phyloP scores from a whole-genome alignment of 2,797 vertebrate genomes.

The Tiaroga cobitis region DNA sequence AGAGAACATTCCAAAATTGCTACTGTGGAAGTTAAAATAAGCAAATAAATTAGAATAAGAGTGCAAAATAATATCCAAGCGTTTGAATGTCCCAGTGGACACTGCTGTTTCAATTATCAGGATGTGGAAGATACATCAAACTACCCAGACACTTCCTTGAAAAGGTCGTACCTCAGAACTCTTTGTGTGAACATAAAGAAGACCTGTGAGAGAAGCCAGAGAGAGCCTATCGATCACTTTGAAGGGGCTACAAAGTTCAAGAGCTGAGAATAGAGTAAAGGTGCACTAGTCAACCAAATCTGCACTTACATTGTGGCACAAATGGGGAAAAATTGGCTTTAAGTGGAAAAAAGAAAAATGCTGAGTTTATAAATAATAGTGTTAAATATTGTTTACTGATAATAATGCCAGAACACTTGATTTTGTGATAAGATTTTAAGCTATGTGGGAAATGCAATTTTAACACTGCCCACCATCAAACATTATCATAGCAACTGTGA shows the following conservation, averaged over 20 bases:
- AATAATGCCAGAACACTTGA: neutral
- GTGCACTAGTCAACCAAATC: constrained; percentile 12
- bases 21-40: constrained; percentile 11
- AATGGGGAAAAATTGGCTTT: neutral
- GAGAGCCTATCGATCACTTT: constrained; percentile 29
- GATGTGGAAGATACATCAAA: constrained; percentile 29
- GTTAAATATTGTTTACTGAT: no score
- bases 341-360: neutral
- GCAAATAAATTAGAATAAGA: constrained; percentile 2
- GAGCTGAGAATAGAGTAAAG: constrained; percentile 14
- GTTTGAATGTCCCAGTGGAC: constrained; percentile 13
- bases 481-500: neutral
- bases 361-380: neutral
- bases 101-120: constrained; percentile 20
- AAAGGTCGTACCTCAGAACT: constrained; percentile 33
- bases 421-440: neutral
- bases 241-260: constrained; percentile 30
- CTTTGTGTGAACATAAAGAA: constrained; percentile 24
- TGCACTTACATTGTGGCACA: neutral
- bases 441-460: neutral
- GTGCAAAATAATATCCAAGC: constrained; percentile 1
- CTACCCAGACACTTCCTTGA: constrained; percentile 24
- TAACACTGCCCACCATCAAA: constrained; percentile 12
- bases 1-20: neutral
- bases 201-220: constrained; percentile 29